Percentiles rank a stretch among this genome's conserved stretches.
phyloP scores from a whole-genome alignment of 2,888 invertebrate genomes.

The Melanotus villosus region DNA sequence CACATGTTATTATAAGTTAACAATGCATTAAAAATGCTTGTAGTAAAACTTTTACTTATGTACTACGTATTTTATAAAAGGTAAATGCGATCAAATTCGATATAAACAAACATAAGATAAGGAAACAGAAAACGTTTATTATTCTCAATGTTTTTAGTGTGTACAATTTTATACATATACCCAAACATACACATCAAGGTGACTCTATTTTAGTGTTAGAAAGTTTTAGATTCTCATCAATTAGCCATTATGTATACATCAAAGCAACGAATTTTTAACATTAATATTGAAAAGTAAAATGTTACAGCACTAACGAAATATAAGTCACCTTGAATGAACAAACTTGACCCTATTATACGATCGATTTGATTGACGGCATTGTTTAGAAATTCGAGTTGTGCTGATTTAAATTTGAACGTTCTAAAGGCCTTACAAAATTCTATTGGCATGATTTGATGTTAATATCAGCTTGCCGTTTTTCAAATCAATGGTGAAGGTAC shows the following conservation, averaged over 20 bases:
- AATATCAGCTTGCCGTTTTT: not conserved
- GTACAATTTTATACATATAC: conserved; percentile 39
- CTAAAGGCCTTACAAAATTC: conserved; percentile 9
- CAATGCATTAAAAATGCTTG: no score
- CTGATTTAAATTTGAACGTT: not conserved
- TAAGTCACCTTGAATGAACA: conserved; percentile 26
- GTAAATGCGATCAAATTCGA: no score
- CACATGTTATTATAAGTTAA: no score
- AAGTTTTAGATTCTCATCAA: not conserved
- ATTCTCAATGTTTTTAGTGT: conserved; percentile 27
- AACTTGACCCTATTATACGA: not conserved
- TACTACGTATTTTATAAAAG: no score
- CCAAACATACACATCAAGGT: conserved; percentile 30
- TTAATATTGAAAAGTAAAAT: no score
- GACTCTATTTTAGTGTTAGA: conserved; percentile 18
- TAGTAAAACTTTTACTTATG: no score
- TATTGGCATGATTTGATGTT: not conserved
- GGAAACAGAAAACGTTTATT: conserved; percentile 39
- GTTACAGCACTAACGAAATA: not conserved
- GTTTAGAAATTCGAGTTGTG: no score
- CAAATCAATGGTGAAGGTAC: not conserved
- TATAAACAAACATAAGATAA: no score
- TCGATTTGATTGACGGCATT: conserved; percentile 6
- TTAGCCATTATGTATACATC: no score
- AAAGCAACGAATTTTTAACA: no score